Percentiles rank a stretch among this genome's conserved stretches.
phyloP scores from a whole-genome alignment of 2,113 vertebrate genomes.

The Sarotherodon lohbergeri region DNA sequence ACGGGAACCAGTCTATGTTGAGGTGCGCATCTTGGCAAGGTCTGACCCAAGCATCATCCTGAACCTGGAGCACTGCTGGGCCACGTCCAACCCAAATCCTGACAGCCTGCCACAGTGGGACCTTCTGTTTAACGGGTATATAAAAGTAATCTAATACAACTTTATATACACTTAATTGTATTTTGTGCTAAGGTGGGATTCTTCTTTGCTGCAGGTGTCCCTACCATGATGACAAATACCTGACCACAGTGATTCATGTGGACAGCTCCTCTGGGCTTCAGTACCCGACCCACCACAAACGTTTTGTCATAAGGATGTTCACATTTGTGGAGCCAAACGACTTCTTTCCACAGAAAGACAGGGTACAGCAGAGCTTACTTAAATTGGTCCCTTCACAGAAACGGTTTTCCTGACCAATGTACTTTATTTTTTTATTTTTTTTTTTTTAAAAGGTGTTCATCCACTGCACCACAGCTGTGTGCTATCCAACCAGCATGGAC shows the following conservation, averaged over 20 bases:
- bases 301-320: constrained; percentile 69
- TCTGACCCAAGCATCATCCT: constrained; percentile 60
- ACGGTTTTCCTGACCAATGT: accelerated
- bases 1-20: constrained; percentile 54
- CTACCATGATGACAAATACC: constrained; percentile 60
- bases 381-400: background rate
- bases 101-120: constrained; percentile 66
- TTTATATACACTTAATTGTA: background rate
- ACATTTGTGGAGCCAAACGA: constrained; percentile 46
- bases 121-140: constrained; percentile 64
- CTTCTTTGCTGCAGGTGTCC: constrained; percentile 57
- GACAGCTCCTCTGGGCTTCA: constrained; percentile 41
- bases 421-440: accelerated
- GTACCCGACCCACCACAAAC: constrained; percentile 64
- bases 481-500: constrained; percentile 31
- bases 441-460: constrained; percentile 53
- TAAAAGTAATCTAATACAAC: background rate
- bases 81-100: constrained; percentile 43
- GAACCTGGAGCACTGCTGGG: constrained; percentile 70
- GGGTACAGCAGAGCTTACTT: constrained; percentile 12
- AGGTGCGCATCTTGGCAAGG: constrained; percentile 57
- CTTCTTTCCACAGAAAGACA: background rate
- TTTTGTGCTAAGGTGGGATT: background rate
- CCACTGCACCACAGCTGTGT: constrained; percentile 65
- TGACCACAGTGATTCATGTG: constrained; percentile 54